These are phyloP conservation scores for Cyprinus carpio DNA, from an alignment of 2,113 vertebrate species.

Conservation along the genomic window DNA sequence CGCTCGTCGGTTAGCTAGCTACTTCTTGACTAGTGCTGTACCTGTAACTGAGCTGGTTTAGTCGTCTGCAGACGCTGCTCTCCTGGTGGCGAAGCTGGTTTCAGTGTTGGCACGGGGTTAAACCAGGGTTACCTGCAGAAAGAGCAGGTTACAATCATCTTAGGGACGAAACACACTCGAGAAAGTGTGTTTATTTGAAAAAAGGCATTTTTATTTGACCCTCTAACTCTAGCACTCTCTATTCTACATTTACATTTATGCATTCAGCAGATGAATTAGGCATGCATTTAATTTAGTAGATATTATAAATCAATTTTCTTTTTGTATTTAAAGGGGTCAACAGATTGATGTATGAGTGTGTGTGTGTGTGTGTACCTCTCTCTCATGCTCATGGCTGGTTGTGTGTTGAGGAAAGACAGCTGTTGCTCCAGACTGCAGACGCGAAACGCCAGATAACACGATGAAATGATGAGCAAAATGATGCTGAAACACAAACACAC, in stretches of 20 bases:
- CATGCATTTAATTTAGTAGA: too few species aligned
- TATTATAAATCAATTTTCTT: too few species aligned
- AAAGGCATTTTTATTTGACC: too few species aligned
- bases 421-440: conserved; percentile 93
- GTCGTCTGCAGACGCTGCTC: background rate
- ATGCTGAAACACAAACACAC: conserved; percentile 67
- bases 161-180: background rate
- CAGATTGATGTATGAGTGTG: background rate
- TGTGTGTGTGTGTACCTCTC: conserved; percentile 68
- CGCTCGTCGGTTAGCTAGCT: background rate
- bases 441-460: conserved; percentile 90
- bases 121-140: conserved; percentile 48
- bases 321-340: too few species aligned
- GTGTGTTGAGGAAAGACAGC: conserved; percentile 80
- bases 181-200: too few species aligned
- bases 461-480: conserved; percentile 87
- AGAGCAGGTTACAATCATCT: background rate
- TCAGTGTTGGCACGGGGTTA: background rate
- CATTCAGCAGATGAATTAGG: too few species aligned
- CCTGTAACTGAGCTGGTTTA: background rate
- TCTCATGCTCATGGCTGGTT: conserved; percentile 71
- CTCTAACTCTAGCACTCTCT: too few species aligned
- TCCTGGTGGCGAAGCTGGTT: background rate
- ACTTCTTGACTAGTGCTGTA: conserved; percentile 34
- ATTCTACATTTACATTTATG: too few species aligned